Conservation (phyloP, 2,113 vertebrate species). For the Syngnathus scovelli region DNA sequence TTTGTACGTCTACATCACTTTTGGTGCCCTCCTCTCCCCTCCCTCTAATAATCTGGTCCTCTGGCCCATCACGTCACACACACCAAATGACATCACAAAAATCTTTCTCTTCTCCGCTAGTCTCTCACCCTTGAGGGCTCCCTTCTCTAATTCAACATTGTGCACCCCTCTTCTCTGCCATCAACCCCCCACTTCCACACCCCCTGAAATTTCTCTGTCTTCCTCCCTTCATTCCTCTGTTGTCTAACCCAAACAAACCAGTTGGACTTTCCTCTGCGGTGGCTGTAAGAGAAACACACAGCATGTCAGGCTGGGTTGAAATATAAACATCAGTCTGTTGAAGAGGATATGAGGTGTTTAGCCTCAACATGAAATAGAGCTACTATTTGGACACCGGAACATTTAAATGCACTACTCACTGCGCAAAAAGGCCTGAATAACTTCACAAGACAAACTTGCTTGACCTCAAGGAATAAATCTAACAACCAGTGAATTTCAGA, state of each 20-base stretch:
- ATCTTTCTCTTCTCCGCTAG: conserved; percentile 10
- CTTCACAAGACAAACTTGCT: background rate
- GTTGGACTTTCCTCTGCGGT: conserved; percentile 54
- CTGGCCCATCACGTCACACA: conserved; percentile 1
- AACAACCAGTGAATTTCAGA: background rate
- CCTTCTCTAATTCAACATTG: conserved; percentile 50
- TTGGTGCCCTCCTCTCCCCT: background rate
- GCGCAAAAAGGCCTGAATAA: background rate
- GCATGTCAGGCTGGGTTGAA: conserved; percentile 55
- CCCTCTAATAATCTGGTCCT: conserved; percentile 23
- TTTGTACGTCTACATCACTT: conserved; percentile 7
- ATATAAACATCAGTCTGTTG: conserved; percentile 58
- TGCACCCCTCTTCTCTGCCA: conserved; percentile 28
- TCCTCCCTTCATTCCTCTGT: conserved; percentile 49
- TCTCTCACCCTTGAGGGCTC: conserved; percentile 20
- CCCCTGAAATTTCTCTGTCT: conserved; percentile 31
- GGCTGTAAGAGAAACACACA: conserved; percentile 54
- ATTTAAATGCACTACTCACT: conserved; percentile 4
- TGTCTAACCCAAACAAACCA: conserved; percentile 65
- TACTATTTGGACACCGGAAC: conserved; percentile 22
- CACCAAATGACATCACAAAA: background rate
- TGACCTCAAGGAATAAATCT: background rate
- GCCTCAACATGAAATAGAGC: conserved; percentile 24
- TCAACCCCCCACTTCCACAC: conserved; percentile 26
- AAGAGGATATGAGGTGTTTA: conserved; percentile 40